A percentile compares a stretch with the other conserved stretches of the same genome.
These are phyloP conservation scores for Kradibia gibbosae DNA, from an alignment of 1,140 invertebrate species.

Conservation along the genomic window DNA sequence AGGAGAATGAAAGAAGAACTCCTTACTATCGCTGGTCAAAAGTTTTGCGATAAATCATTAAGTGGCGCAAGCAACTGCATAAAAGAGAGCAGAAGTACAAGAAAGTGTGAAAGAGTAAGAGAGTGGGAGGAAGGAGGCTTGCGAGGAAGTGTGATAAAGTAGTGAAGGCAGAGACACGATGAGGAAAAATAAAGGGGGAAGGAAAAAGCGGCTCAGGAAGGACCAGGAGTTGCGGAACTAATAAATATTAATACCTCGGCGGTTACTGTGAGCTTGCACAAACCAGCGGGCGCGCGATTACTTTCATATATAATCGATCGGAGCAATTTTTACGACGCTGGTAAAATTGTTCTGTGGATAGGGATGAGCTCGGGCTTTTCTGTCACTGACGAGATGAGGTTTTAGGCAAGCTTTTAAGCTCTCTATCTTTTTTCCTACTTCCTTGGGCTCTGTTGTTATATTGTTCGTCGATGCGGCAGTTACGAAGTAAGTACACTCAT, in stretches of 20 bases:
- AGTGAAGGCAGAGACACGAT: not conserved
- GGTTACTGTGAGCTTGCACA: conserved; percentile 22
- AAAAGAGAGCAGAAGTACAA: not conserved
- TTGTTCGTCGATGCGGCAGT: conserved; percentile 10
- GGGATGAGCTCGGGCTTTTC: not conserved
- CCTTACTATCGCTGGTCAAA: conserved; percentile 18
- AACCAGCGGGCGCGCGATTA: not conserved
- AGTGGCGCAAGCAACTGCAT: conserved; percentile 5
- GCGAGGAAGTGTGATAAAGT: no score
- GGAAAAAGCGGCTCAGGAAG: conserved; percentile 29
- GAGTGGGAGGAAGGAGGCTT: not conserved
- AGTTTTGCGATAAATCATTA: conserved; percentile 50
- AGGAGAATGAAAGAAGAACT: conserved; percentile 14
- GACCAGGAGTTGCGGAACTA: conserved; percentile 52
- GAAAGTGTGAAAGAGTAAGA: not conserved
- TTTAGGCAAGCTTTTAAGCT: conserved; percentile 19
- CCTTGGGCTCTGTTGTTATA: conserved; percentile 18
- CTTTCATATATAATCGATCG: conserved; percentile 48
- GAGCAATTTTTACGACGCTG: conserved; percentile 49
- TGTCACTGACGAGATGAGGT: conserved; percentile 36
- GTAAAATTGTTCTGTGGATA: conserved; percentile 38
- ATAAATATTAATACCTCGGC: conserved; percentile 54
- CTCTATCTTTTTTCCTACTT: not conserved
- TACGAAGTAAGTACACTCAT: conserved; percentile 43
- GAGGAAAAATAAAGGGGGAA: not conserved